Percentiles rank a stretch among this genome's conserved stretches.
phyloP scores from a whole-genome alignment of 2,113 vertebrate species.

The Syngnathoides biaculeatus region DNA sequence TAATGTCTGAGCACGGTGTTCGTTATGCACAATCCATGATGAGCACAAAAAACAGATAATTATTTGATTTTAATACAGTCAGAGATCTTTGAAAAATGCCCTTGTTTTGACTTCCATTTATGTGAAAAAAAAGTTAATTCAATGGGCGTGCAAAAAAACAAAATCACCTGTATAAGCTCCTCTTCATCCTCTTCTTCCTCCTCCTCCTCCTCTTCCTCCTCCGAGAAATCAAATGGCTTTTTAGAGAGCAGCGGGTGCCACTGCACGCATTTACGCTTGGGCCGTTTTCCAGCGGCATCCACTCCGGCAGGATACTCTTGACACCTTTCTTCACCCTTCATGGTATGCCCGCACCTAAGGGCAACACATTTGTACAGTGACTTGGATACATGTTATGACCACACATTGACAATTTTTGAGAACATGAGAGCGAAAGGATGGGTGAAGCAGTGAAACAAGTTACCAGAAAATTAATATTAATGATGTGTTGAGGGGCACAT shows the following conservation, averaged over 20 bases:
- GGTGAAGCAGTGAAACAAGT: not conserved
- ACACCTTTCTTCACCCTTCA: conserved; percentile 94
- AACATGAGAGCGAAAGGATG: not conserved
- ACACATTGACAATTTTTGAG: not conserved
- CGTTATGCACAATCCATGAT: no score
- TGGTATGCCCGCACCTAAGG: conserved; percentile 84
- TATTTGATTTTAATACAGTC: no score
- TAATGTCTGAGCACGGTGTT: no score
- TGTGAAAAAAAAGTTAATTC: not conserved
- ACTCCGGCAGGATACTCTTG: conserved; percentile 87
- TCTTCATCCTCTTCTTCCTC: conserved; percentile 96
- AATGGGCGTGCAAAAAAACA: not conserved
- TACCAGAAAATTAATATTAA: no score
- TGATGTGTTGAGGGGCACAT: no score
- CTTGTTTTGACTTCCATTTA: not conserved
- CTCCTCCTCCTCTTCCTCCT: conserved; percentile 81
- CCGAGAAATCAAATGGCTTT: conserved; percentile 93
- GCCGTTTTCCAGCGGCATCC: conserved; percentile 87
- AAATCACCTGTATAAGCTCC: conserved; percentile 86
- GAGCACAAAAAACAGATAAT: no score
- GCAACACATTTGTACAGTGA: not conserved
- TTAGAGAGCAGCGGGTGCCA: conserved; percentile 98
- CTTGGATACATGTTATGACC: not conserved
- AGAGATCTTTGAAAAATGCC: no score
- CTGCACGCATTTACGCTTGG: conserved; percentile 97